Evolutionary conservation across 2,113 vertebrate species (phyloP).

Genomic region (Corythornis cristatus): DNA sequence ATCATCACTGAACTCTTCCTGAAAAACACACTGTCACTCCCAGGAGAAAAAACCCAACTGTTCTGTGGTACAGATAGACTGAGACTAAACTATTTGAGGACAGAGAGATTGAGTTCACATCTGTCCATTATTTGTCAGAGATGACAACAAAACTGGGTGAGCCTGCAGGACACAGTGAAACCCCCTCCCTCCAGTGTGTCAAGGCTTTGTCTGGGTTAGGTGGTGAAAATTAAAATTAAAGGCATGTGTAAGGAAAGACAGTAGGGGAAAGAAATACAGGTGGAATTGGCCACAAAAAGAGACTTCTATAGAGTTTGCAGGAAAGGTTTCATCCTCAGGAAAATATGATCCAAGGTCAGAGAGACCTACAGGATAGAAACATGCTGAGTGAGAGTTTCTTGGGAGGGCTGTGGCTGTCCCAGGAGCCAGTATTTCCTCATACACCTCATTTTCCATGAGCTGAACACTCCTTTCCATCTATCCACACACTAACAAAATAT

Average conservation of each 20-base stretch:
- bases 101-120: not conserved
- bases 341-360: conserved; percentile 4
- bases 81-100: not conserved
- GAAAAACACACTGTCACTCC: not conserved
- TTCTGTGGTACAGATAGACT: not conserved
- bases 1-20: not conserved
- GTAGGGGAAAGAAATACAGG: not conserved
- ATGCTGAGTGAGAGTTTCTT: not conserved
- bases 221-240: not conserved
- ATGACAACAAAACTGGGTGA: not conserved
- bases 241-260: not conserved
- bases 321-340: not conserved
- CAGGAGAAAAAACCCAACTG: not conserved
- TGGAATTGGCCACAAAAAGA: not conserved
- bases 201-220: not conserved
- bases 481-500: not conserved
- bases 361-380: not conserved
- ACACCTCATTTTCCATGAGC: not conserved
- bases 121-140: not conserved
- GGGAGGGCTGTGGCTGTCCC: not conserved
- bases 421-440: not conserved
- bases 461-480: not conserved
- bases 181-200: not conserved
- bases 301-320: not conserved
- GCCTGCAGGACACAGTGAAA: not conserved